These are phyloP conservation scores for Drosophila neotestacea DNA, from an alignment of 2,888 invertebrate genomes.

Conservation along the genomic window DNA sequence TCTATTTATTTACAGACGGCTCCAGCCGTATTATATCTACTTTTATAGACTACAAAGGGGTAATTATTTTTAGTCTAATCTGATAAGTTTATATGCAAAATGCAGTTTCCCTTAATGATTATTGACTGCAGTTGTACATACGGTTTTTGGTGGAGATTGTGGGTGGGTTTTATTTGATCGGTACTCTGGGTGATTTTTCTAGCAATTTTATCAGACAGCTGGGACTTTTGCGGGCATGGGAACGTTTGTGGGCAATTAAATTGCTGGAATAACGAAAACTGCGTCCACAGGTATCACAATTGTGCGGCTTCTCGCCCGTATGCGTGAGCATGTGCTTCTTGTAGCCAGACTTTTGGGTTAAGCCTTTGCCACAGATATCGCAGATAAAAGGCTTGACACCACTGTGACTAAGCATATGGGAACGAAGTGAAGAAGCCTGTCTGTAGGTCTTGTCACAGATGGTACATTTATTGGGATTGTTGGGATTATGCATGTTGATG, in stretches of 20 bases:
- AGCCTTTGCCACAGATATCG: conserved; percentile 83
- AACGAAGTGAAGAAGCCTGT: conserved; percentile 83
- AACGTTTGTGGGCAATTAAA: conserved; percentile 82
- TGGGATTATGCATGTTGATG: conserved; percentile 81
- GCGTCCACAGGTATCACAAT: conserved; percentile 81
- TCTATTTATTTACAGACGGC: conserved; percentile 2
- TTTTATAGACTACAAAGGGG: neutral
- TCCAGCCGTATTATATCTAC: neutral
- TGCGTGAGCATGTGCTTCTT: conserved; percentile 85
- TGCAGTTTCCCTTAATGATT: neutral
- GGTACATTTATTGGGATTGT: conserved; percentile 83
- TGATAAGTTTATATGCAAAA: neutral
- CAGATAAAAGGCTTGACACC: conserved; percentile 84
- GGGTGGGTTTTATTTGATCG: neutral
- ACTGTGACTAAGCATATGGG: conserved; percentile 82
- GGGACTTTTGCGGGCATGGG: conserved; percentile 67
- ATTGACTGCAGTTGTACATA: conserved; percentile 1
- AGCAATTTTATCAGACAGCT: neutral
- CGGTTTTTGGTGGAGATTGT: neutral
- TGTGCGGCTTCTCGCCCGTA: conserved; percentile 84
- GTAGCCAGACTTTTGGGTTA: conserved; percentile 85
- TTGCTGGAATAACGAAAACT: conserved; percentile 84
- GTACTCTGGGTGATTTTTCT: neutral
- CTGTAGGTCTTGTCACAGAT: conserved; percentile 83
- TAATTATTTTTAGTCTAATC: neutral